A percentile compares a stretch with the other conserved stretches of the same genome.
These are phyloP conservation scores for Athrips mouffetella DNA, from an alignment of 2,888 invertebrate genomes.

Conservation along the genomic window DNA sequence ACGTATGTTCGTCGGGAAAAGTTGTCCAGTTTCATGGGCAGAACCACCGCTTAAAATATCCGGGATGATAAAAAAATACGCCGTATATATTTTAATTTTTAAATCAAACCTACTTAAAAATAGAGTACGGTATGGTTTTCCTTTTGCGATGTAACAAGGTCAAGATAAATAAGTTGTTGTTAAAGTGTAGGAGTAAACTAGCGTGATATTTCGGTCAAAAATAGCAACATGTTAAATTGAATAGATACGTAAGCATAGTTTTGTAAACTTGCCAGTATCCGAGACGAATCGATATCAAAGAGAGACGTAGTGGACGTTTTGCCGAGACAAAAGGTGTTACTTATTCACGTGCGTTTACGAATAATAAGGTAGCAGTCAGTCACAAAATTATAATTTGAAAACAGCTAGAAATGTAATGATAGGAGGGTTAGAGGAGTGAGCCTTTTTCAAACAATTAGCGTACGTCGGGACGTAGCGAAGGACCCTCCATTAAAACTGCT, in stretches of 20 bases:
- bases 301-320: not conserved
- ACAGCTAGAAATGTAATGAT: constrained; percentile 17
- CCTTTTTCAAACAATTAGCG: constrained; percentile 61
- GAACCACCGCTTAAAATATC: too few species aligned
- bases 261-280: not conserved
- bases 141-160: too few species aligned
- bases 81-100: too few species aligned
- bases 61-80: too few species aligned
- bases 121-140: too few species aligned
- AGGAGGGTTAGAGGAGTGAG: constrained; percentile 28
- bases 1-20: too few species aligned
- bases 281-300: constrained; percentile 3
- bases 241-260: not conserved
- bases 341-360: constrained; percentile 11
- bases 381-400: constrained; percentile 17
- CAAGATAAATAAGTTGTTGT: too few species aligned
- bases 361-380: constrained; percentile 19
- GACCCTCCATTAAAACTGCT: constrained; percentile 61
- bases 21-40: too few species aligned
- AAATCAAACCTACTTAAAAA: too few species aligned
- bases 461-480: constrained; percentile 39
- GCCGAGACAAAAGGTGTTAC: constrained; percentile 20
- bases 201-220: too few species aligned
- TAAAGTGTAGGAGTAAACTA: too few species aligned
- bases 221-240: too few species aligned